These are phyloP conservation scores for Venustaconcha ellipsiformis DNA, from an alignment of 1,140 invertebrate genomes.

Conservation along the genomic window DNA sequence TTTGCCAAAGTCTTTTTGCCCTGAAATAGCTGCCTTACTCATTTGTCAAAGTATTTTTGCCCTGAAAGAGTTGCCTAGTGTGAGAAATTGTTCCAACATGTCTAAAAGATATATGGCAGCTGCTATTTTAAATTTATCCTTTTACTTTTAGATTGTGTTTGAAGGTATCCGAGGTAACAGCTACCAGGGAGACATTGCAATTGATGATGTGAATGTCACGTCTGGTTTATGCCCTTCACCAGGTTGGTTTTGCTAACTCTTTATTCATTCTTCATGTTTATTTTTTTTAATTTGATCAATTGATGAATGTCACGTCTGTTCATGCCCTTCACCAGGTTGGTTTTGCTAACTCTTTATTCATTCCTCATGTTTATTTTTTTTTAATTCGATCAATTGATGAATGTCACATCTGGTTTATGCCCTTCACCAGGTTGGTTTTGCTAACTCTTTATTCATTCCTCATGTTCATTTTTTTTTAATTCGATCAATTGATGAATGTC, in stretches of 20 bases:
- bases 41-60: too few relatives aligned
- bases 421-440: constrained; percentile 17
- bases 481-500: constrained; percentile 58
- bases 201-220: constrained; percentile 59
- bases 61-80: too few relatives aligned
- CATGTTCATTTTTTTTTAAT: too few relatives aligned
- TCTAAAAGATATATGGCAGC: too few relatives aligned
- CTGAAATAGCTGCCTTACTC: too few relatives aligned
- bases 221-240: constrained; percentile 37
- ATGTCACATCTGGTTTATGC: constrained; percentile 42
- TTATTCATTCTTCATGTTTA: too few relatives aligned
- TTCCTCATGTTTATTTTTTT: too few relatives aligned
- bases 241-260: constrained; percentile 8
- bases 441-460: too few relatives aligned
- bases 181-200: constrained; percentile 57
- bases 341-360: too few relatives aligned
- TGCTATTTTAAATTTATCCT: background rate
- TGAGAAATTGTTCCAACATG: too few relatives aligned
- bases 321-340: constrained; percentile 36
- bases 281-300: constrained; percentile 26
- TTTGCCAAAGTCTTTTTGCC: too few relatives aligned
- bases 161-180: constrained; percentile 50
- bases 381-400: constrained; percentile 59
- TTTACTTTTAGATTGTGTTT: constrained; percentile 52
- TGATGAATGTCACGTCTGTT: constrained; percentile 52